Evolutionary conservation across 37 sponge, comb jelly and placozoan genomes (phyloP), one percentile per base, ranked within the genome.

Genomic region (Crambe crambe): DNA sequence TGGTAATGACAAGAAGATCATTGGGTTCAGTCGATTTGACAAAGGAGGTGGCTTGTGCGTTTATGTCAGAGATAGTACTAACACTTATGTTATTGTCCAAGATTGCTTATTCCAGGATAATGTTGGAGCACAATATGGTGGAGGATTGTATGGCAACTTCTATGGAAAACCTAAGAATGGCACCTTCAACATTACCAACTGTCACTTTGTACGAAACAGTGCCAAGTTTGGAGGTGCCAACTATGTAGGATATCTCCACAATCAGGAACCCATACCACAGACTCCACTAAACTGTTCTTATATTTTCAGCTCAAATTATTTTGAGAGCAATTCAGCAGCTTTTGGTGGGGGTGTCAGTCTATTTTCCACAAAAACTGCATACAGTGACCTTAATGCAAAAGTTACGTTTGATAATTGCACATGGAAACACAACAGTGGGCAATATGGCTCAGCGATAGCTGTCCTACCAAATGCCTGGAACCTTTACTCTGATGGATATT

Each of bases 21-120:
- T 2, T 10, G 44, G 43, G 12, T 44, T n/a, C 25, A 23, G 2
- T n/a, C n/a, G n/a, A n/a, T n/a, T n/a, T 1, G 72, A 29, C 21
- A 71, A 44, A 41, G 72, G 72, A 41, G 72, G 72, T 42, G 72
- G 72, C 4, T n/a, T n/a, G n/a, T n/a, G n/a, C n/a, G n/a, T n/a
- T n/a, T n/a, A n/a, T n/a, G n/a, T n/a, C n/a, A n/a, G n/a, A n/a
- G n/a, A n/a, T n/a, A n/a, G n/a, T n/a, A n/a, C n/a, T n/a, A n/a
- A n/a, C n/a, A n/a, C n/a, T n/a, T n/a, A n/a, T n/a, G n/a, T n/a
- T n/a, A n/a, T n/a, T n/a, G n/a, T n/a, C n/a, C n/a, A n/a, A n/a
- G n/a, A n/a, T n/a, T n/a, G n/a, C n/a, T n/a, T n/a, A n/a, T n/a
- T n/a, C n/a, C n/a, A n/a, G n/a, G n/a, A n/a, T n/a, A n/a, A n/a